Evolutionary conservation across 2,797 vertebrate genomes (phyloP).

Genomic region (Gorsachius magnificus): DNA sequence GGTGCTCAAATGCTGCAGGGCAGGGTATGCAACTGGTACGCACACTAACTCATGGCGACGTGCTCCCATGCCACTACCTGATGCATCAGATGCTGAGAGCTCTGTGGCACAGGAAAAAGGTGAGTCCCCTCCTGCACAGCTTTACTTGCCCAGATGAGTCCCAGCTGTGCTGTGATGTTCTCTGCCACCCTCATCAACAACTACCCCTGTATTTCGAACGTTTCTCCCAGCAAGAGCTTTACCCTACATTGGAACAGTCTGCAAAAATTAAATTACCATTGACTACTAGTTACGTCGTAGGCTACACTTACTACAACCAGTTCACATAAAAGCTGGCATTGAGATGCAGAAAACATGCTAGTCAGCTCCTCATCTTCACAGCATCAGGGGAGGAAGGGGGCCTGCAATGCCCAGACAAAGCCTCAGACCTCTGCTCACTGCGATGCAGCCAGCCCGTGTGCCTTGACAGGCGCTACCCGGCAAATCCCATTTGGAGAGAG

Average conservation of each 20-base stretch:
- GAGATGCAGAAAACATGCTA: not conserved
- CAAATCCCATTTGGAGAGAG: not conserved
- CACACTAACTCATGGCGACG: rapidly evolving
- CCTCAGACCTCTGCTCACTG: not conserved
- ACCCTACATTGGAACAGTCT: not conserved
- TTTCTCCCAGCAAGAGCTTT: not conserved
- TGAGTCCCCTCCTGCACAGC: not conserved
- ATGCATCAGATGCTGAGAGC: not conserved
- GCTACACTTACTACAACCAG: not conserved
- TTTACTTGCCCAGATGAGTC: not conserved
- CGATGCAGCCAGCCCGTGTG: not conserved
- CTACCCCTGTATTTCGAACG: not conserved
- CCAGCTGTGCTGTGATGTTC: not conserved
- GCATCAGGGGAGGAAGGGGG: not conserved
- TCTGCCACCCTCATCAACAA: not conserved
- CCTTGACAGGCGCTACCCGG: not conserved
- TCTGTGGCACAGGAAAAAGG: not conserved
- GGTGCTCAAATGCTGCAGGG: not conserved
- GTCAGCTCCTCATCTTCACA: not conserved
- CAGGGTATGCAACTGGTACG: rapidly evolving
- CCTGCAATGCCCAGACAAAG: not conserved
- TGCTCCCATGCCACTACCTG: not conserved
- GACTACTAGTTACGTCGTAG: not conserved
- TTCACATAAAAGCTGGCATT: not conserved
- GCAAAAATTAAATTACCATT: not conserved